Percentiles rank a stretch among this genome's conserved stretches.
These are phyloP conservation scores for Artibeus jamaicensis DNA, from an alignment of 2,797 vertebrate genomes.

Conservation along the genomic window DNA sequence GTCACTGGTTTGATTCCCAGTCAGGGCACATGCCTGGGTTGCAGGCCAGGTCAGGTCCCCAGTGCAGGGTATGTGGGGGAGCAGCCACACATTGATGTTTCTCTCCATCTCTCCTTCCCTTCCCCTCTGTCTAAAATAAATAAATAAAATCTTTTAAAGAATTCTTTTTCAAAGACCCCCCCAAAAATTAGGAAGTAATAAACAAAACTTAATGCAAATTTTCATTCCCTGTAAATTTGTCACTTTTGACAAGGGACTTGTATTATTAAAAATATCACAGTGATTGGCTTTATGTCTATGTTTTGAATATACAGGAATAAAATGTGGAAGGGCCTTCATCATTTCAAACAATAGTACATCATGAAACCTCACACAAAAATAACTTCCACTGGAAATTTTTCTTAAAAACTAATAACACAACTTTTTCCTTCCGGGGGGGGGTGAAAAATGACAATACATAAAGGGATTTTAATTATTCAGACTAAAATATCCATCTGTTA, in stretches of 20 bases:
- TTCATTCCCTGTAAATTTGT: constrained; percentile 21
- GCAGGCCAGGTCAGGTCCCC: too few relatives aligned
- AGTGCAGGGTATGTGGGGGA: too few relatives aligned
- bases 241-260: background rate
- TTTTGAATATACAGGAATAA: constrained; percentile 3
- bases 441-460: constrained; percentile 30
- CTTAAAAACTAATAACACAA: constrained; percentile 25
- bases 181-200: constrained; percentile 19
- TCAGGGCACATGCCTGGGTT: too few relatives aligned
- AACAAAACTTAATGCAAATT: background rate
- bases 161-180: constrained; percentile 37
- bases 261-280: constrained; percentile 6
- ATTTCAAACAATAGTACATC: background rate
- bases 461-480: constrained; percentile 30
- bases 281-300: background rate
- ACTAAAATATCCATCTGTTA: constrained; percentile 23
- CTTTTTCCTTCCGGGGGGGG: constrained; percentile 23
- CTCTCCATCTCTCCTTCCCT: background rate
- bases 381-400: background rate
- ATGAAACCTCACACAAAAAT: constrained; percentile 21
- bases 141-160: background rate
- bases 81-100: background rate
- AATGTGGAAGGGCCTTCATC: background rate
- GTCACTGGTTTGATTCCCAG: too few relatives aligned
- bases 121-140: too few relatives aligned